Conservation (phyloP, 2,113 vertebrate species). For the Tonatia bakeri region DNA sequence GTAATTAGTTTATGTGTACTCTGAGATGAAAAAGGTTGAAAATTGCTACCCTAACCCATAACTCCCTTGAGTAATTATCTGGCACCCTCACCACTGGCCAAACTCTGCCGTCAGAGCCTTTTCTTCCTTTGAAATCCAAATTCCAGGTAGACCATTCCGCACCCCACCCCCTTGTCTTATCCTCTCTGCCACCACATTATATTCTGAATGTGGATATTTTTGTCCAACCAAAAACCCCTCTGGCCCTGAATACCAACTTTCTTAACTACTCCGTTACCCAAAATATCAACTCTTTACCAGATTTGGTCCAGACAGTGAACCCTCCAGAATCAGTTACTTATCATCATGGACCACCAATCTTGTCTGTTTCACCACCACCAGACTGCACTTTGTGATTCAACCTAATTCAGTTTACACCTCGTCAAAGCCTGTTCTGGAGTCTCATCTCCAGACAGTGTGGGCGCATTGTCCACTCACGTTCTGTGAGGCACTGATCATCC, state of each 20-base stretch:
- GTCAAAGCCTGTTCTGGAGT: not conserved
- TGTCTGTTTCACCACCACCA: not conserved
- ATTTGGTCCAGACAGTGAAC: not conserved
- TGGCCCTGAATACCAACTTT: not conserved
- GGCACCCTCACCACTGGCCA: not conserved
- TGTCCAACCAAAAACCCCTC: not conserved
- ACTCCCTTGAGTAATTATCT: not conserved
- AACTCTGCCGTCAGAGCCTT: not conserved
- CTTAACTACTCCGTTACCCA: not conserved
- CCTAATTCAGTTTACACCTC: not conserved
- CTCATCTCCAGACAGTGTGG: not conserved
- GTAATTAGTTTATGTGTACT: not conserved
- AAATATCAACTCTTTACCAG: not conserved
- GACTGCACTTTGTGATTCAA: not conserved
- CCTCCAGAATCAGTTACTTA: not conserved
- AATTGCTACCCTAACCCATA: not conserved
- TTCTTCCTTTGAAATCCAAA: not conserved
- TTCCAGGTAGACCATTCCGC: not conserved
- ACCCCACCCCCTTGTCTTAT: not conserved
- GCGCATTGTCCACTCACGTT: not conserved
- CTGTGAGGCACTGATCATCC: not conserved
- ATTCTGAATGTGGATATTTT: not conserved
- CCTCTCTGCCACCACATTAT: not conserved
- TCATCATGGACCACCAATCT: fast-evolving
- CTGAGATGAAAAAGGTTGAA: not conserved